Base-by-base conservation (phyloP, 2,797 vertebrate species). In the Strix occidentalis region DNA sequence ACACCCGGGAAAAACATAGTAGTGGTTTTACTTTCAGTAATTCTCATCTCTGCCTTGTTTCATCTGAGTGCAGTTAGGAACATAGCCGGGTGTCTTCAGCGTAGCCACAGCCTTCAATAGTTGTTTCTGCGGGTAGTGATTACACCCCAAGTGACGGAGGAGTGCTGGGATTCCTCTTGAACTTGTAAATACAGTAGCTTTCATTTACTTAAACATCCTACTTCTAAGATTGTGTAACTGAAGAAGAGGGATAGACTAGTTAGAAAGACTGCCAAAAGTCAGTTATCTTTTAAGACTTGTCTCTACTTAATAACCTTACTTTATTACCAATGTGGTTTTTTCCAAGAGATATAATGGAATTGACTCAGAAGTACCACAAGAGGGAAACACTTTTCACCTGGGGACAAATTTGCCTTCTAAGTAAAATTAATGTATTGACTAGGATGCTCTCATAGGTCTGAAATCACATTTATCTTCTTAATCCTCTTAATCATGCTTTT, bases 381-480 rank as follows among this genome's bases (percentile, higher is more conserved):
- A 60, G 18, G 29, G 56, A 91, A 79, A 75, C 5, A 18, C n/a
- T 91, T 87, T 95, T 51, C 48, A 39, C 83, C 43, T 63, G 48
- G 45, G 43, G 31, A 85, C 3, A 60, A 81, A 94, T 89, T 91
- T 64, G 11, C 89, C 66, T 91, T 68, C 50, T 39, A 60, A 87
- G 61, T 80, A 68, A 82, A 90, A 79, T 92, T 64, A 78, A 70
- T 76, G 16, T 87, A 46, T 80, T 96, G 48, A 91, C 64, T 76
- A 71, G 57, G 25, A 65, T 92, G 13, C 11, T 92, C 21, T 90
- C 16, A 14, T n/a, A 39, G 31, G 31, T 56, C n/a, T 45, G 78
- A 89, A 95, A 85, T n/a, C 37, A 2, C 18, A 31, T 81, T 86
- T 78, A 43, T 91, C 72, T 50, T 90, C 65, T 85, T 95, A 94